Evolutionary conservation across 2,888 invertebrate species (phyloP).

Genomic region (Heliconius ismenius): DNA sequence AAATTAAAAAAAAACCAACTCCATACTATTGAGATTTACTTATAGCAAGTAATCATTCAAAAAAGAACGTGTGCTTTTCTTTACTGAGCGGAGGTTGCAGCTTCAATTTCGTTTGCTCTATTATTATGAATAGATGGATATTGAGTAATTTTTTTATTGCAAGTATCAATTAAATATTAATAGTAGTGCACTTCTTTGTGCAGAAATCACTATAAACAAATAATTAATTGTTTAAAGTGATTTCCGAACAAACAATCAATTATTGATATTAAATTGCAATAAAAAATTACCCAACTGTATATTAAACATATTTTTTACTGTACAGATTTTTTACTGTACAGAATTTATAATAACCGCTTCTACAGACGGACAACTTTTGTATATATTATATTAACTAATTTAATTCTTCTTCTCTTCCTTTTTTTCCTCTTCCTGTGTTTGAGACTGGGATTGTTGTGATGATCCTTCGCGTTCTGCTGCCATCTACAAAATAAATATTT

Average conservation of each 20-base stretch:
- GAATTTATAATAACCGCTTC: constrained; percentile 1
- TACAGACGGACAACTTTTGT: constrained; percentile 22
- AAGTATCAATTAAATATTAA: neutral
- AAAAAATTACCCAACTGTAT: neutral
- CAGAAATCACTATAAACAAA: too few species aligned
- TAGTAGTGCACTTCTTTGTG: neutral
- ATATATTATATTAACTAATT: constrained; percentile 29
- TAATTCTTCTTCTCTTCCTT: constrained; percentile 67
- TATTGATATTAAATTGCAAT: constrained; percentile 1
- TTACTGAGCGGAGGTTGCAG: neutral
- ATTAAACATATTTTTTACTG: neutral
- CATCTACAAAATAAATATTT: constrained; percentile 56
- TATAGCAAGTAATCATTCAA: constrained; percentile 9
- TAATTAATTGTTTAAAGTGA: too few species aligned
- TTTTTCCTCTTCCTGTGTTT: constrained; percentile 58
- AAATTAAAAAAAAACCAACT: neutral
- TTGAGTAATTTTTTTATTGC: neutral
- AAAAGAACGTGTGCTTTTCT: constrained; percentile 5
- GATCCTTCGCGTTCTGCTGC: constrained; percentile 74
- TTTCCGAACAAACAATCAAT: too few species aligned
- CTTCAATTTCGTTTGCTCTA: neutral
- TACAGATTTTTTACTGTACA: constrained; percentile 20
- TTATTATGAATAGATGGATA: neutral
- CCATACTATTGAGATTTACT: constrained; percentile 30
- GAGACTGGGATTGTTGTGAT: constrained; percentile 45